Conservation (phyloP, 1,140 invertebrate genomes). For the Choristoneura fumiferana region DNA sequence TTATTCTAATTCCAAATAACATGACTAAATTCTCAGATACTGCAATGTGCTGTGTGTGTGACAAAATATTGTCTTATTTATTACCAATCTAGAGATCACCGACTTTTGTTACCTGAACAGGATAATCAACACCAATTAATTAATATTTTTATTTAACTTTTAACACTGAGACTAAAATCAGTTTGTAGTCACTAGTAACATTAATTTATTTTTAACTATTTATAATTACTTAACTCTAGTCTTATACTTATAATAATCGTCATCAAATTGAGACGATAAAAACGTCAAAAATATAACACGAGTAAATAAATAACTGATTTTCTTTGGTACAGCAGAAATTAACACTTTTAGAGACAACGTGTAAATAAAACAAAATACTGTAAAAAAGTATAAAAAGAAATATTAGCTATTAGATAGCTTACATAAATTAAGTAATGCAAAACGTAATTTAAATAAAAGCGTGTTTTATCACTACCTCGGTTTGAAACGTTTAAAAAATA, state of each 20-base stretch:
- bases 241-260: not conserved
- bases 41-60: too few species aligned
- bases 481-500: too few species aligned
- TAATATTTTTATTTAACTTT: conserved; percentile 7
- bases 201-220: conserved; percentile 10
- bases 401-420: not conserved
- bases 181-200: conserved; percentile 14
- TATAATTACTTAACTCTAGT: conserved; percentile 6
- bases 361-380: too few species aligned
- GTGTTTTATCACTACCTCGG: too few species aligned
- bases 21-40: too few species aligned
- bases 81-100: conserved; percentile 31
- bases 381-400: not conserved
- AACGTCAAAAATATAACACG: not conserved
- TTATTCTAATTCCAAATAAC: too few species aligned
- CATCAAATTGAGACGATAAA: not conserved
- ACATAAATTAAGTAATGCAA: not conserved
- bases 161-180: not conserved
- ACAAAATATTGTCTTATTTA: too few species aligned
- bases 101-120: conserved; percentile 28
- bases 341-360: not conserved
- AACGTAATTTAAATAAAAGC: too few species aligned
- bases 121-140: conserved; percentile 27
- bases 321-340: conserved; percentile 6
- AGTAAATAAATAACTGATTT: not conserved